Conservation (phyloP, 2,113 vertebrate species). For the Ariopsis seemanni region DNA sequence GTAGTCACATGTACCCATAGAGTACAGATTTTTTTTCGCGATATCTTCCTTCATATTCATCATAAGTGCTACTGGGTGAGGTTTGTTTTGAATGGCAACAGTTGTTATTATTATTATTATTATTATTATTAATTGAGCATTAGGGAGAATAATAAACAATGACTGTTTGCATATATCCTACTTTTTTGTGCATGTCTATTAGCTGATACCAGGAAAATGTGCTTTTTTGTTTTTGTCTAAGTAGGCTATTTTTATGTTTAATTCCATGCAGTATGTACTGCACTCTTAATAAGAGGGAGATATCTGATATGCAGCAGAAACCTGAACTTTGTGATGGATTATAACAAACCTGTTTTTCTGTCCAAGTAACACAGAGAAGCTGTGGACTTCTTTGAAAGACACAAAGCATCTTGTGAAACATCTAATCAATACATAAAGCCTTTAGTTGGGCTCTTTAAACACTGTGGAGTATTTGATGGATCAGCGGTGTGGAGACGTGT, state of each 20-base stretch:
- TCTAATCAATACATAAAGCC: conserved; percentile 50
- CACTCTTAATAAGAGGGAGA: background rate
- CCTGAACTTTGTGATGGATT: background rate
- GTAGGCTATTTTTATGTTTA: background rate
- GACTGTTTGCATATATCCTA: too few species aligned
- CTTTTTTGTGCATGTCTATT: background rate
- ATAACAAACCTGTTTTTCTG: background rate
- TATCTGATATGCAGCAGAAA: background rate
- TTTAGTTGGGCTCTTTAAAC: background rate
- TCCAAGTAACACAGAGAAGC: conserved; percentile 1
- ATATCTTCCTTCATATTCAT: too few species aligned
- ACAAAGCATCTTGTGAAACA: background rate
- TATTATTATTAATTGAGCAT: background rate
- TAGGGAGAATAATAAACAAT: background rate
- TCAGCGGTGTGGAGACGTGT: conserved; percentile 64
- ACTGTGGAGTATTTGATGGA: conserved; percentile 39
- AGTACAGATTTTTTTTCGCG: too few species aligned
- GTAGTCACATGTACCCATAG: too few species aligned
- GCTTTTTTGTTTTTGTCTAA: background rate
- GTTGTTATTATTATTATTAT: too few species aligned
- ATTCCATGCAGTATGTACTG: background rate
- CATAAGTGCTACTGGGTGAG: too few species aligned
- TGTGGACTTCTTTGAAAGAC: conserved; percentile 2
- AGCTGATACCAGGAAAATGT: background rate
- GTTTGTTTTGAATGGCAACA: too few species aligned